These are phyloP conservation scores for Apis cerana DNA, from an alignment of 1,140 invertebrate genomes.

Conservation along the genomic window DNA sequence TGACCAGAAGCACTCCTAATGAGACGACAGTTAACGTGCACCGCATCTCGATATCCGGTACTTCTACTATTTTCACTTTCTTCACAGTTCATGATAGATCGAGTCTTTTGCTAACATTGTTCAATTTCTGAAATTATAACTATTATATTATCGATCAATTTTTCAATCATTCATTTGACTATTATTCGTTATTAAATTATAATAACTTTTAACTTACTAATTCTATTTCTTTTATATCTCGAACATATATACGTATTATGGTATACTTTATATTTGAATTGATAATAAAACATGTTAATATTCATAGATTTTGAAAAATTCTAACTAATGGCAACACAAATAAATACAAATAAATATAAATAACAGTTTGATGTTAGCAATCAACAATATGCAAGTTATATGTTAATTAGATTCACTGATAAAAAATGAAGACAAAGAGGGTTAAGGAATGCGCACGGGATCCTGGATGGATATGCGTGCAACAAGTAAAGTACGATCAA, in stretches of 20 bases:
- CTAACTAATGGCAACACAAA: background rate
- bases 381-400: slow-evolving; percentile 37
- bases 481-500: slow-evolving; percentile 51
- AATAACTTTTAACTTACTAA: background rate
- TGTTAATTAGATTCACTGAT: slow-evolving; percentile 73
- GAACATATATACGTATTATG: too few relatives aligned
- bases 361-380: background rate
- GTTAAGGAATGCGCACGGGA: slow-evolving; percentile 32
- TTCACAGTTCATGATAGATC: slow-evolving; percentile 76
- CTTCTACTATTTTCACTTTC: slow-evolving; percentile 65
- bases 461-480: slow-evolving; percentile 31
- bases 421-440: slow-evolving; percentile 64
- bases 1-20: slow-evolving; percentile 72
- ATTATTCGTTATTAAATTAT: background rate
- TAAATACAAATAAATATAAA: background rate
- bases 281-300: too few relatives aligned
- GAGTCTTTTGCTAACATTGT: slow-evolving; percentile 69
- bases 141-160: background rate
- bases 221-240: too few relatives aligned
- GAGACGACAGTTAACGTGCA: slow-evolving; percentile 76
- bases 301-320: background rate
- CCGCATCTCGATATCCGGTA: slow-evolving; percentile 74
- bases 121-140: slow-evolving; percentile 62
- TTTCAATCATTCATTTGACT: background rate
- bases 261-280: too few relatives aligned